These are phyloP conservation scores for Gymnoscopelus braueri DNA, from an alignment of 2,797 vertebrate species.

Conservation along the genomic window DNA sequence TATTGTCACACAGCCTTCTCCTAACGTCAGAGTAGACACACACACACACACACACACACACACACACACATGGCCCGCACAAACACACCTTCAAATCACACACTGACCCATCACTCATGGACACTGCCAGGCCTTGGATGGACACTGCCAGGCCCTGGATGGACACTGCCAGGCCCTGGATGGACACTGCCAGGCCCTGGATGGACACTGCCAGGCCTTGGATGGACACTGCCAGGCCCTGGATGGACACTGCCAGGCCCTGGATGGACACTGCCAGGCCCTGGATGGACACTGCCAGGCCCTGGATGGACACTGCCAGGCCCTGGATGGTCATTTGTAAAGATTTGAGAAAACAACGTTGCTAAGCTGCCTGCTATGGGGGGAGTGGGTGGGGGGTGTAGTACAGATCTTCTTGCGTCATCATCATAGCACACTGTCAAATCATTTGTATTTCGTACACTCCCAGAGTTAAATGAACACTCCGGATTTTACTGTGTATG, in stretches of 20 bases:
- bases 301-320: constrained; percentile 45
- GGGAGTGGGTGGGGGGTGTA: constrained; percentile 46
- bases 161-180: constrained; percentile 44
- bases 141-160: constrained; percentile 57
- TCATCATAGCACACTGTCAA: constrained; percentile 31
- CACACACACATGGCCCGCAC: too few relatives aligned
- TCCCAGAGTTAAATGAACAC: too few relatives aligned
- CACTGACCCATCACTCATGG: background rate
- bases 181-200: constrained; percentile 36
- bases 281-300: constrained; percentile 57
- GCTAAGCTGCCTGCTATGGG: constrained; percentile 76
- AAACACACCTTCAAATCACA: background rate
- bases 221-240: constrained; percentile 45
- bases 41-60: too few relatives aligned
- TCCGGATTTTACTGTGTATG: constrained; percentile 1
- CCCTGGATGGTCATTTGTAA: constrained; percentile 68
- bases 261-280: constrained; percentile 22
- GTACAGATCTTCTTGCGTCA: constrained; percentile 68
- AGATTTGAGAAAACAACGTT: constrained; percentile 73
- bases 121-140: constrained; percentile 28
- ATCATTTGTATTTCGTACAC: too few relatives aligned
- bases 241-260: constrained; percentile 59
- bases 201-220: constrained; percentile 58
- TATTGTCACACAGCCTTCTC: too few relatives aligned
- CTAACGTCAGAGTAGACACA: too few relatives aligned